phyloP scores from a whole-genome alignment of 2,888 invertebrate species.

The Stegana nigrithorax region DNA sequence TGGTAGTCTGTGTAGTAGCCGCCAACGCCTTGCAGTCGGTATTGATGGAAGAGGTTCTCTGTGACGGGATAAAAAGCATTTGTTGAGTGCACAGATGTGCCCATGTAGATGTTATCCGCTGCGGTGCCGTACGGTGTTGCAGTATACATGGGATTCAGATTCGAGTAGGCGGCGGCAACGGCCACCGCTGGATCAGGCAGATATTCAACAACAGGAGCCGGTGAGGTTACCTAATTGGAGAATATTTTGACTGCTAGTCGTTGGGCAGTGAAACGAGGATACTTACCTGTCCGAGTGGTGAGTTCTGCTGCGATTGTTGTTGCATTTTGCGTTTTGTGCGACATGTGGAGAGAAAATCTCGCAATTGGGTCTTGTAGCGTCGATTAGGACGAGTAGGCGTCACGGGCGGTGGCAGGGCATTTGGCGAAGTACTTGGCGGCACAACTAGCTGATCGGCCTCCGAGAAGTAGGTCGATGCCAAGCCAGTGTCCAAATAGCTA shows the following conservation, averaged over 20 bases:
- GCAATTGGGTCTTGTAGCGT: slow-evolving; percentile 91
- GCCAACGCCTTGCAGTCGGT: slow-evolving; percentile 81
- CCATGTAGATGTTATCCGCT: slow-evolving; percentile 70
- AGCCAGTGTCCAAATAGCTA: slow-evolving; percentile 93
- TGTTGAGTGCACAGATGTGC: slow-evolving; percentile 73
- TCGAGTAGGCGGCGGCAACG: slow-evolving; percentile 84
- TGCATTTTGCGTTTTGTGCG: slow-evolving; percentile 81
- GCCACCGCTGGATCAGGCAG: slow-evolving; percentile 71
- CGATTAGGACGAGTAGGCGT: slow-evolving; percentile 86
- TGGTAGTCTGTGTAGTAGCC: slow-evolving; percentile 85
- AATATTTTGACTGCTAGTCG: background rate
- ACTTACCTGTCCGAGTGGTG: slow-evolving; percentile 69
- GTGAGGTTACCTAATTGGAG: slow-evolving; percentile 51
- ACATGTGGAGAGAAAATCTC: slow-evolving; percentile 93
- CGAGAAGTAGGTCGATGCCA: slow-evolving; percentile 90
- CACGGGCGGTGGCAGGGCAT: slow-evolving; percentile 72
- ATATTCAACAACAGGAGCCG: slow-evolving; percentile 68
- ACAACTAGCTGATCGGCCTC: slow-evolving; percentile 83
- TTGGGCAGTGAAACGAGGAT: slow-evolving; percentile 21
- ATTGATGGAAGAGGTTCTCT: slow-evolving; percentile 90
- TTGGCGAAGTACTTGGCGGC: slow-evolving; percentile 71
- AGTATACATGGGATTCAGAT: slow-evolving; percentile 80
- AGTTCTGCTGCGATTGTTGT: slow-evolving; percentile 65
- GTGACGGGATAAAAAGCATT: slow-evolving; percentile 80
- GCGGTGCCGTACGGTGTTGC: slow-evolving; percentile 83